Percentiles rank a stretch among this genome's conserved stretches.
Evolutionary conservation across 2,888 invertebrate genomes (phyloP).

Genomic region (Agrochola macilenta): DNA sequence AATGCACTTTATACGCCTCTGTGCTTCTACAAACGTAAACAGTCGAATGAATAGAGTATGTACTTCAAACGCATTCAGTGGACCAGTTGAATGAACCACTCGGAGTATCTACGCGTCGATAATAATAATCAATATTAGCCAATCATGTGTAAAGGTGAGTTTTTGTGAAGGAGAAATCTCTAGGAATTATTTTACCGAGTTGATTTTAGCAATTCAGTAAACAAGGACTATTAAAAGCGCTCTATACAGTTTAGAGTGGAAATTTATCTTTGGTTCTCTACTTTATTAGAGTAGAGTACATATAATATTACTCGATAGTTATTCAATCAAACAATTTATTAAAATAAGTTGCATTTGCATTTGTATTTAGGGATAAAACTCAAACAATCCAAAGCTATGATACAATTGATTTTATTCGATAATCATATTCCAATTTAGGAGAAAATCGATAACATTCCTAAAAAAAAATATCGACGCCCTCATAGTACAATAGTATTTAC

Average conservation of each 20-base stretch:
- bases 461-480: conserved; percentile 72
- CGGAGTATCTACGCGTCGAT: not conserved
- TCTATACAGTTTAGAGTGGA: not conserved
- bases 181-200: not conserved
- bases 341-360: too few species aligned
- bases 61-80: conserved; percentile 21
- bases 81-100: conserved; percentile 5
- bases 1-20: not conserved
- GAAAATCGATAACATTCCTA: conserved; percentile 85
- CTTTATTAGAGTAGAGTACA: too few species aligned
- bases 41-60: conserved; percentile 30
- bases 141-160: not conserved
- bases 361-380: not conserved
- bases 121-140: conserved; percentile 30
- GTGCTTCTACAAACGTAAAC: conserved; percentile 4
- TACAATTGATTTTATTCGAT: conserved; percentile 85
- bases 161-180: not conserved
- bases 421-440: conserved; percentile 81
- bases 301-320: not conserved
- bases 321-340: not conserved
- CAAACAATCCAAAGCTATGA: conserved; percentile 67
- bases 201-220: not conserved
- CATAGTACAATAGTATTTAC: conserved; percentile 80
- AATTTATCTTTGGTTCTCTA: not conserved
- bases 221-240: not conserved